These are phyloP conservation scores for Sinocyclocheilus maitianheensis DNA, from an alignment of 2,113 vertebrate species.

Conservation along the genomic window DNA sequence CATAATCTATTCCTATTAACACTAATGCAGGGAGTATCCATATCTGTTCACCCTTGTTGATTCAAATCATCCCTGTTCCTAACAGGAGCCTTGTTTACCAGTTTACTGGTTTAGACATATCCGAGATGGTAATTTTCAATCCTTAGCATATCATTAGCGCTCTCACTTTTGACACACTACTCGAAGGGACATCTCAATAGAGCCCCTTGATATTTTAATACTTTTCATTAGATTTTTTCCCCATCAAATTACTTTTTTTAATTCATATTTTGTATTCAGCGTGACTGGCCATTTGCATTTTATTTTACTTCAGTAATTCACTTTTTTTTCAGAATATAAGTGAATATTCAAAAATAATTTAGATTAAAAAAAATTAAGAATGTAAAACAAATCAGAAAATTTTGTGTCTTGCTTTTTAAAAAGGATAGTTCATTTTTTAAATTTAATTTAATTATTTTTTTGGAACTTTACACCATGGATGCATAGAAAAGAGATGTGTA, in stretches of 20 bases:
- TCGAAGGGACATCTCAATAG: constrained; percentile 81
- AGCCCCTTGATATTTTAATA: constrained; percentile 71
- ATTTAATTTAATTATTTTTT: not conserved
- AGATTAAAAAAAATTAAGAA: not conserved
- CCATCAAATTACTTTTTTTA: constrained; percentile 62
- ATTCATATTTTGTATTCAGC: not conserved
- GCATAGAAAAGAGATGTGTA: not conserved
- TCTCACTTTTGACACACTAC: constrained; percentile 80
- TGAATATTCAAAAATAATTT: not conserved
- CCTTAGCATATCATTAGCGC: constrained; percentile 92
- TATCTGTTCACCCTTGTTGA: constrained; percentile 99
- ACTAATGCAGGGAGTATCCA: constrained; percentile 99
- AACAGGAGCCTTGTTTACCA: constrained; percentile 97
- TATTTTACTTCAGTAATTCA: not conserved
- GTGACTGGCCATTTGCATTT: not conserved
- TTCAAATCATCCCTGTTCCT: constrained; percentile 97
- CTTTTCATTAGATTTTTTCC: constrained; percentile 64
- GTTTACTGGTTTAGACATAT: constrained; percentile 93
- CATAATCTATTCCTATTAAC: constrained; percentile 99
- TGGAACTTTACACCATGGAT: not conserved
- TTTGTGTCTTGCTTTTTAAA: not conserved
- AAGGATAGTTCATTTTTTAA: too few species aligned
- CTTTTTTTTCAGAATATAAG: not conserved
- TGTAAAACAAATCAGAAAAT: not conserved
- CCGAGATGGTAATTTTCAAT: constrained; percentile 90